Evolutionary conservation across 2,113 vertebrate genomes (phyloP).

Genomic region (Anoplopoma fimbria): DNA sequence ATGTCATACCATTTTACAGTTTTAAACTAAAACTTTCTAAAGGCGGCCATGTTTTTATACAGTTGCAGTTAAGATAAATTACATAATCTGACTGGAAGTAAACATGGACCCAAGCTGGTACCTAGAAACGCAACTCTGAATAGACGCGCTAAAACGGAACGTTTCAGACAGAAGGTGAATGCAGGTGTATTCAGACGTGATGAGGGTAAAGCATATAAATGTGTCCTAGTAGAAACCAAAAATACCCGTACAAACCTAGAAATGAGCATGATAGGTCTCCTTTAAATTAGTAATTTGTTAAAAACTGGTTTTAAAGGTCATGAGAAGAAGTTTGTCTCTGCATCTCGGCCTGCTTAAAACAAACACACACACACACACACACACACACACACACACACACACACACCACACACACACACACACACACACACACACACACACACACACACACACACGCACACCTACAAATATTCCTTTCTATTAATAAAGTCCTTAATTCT

Average conservation of each 20-base stretch:
- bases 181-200: too few species aligned
- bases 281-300: not conserved
- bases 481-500: constrained; percentile 68
- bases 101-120: not conserved
- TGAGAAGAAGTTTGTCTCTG: not conserved
- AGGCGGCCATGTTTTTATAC: not conserved
- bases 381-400: too few species aligned
- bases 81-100: not conserved
- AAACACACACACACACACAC: too few species aligned
- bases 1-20: not conserved
- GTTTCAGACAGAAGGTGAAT: too few species aligned
- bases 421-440: not conserved
- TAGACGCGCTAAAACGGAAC: too few species aligned
- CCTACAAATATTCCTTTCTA: constrained; percentile 18
- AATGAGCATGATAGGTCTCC: not conserved
- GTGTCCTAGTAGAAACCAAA: not conserved
- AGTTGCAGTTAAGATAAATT: not conserved
- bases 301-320: not conserved
- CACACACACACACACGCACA: constrained; percentile 21
- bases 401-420: too few species aligned
- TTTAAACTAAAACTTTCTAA: not conserved
- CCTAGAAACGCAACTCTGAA: too few species aligned
- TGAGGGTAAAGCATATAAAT: not conserved
- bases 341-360: not conserved
- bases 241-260: not conserved